Evolutionary conservation across 2,888 invertebrate genomes (phyloP), one percentile per base, ranked within the genome.

Genomic region (Lasioglossum villosulum): DNA sequence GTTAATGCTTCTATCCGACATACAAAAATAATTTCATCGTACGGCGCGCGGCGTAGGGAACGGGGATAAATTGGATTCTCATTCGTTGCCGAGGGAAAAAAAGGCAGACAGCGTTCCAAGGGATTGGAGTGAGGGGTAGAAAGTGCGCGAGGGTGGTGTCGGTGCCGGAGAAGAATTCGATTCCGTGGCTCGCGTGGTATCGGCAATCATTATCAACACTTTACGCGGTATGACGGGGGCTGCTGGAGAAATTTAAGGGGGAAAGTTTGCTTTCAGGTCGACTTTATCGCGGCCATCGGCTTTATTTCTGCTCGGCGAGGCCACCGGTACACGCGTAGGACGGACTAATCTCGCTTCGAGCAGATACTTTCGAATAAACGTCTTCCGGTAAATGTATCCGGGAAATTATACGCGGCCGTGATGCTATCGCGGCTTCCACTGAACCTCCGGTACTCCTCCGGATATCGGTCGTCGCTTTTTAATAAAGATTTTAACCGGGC

Each of bases 291-390:
- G 27, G 27, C 66, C 72, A 83, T 86, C 82, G 72, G 72, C 71
- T 83, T 82, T 83, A 80, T 86, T 83, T 75, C 68, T 73, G 66
- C 56, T 42, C 27, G 72, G 48, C 45, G 42, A 78, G 56, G 42
- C 42, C 74, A 37, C 66, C 52, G 59, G 74, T 80, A 63, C 75
- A 78, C 78, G 56, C 78, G 59, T 70, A 71, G 52, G 52, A 80
- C 34, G 86, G 78, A 75, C 80, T 86, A 87, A 86, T 87, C 87
- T 83, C 80, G 70, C 73, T 63, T 66, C 37, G 56, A 73, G 80
- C 78, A 66, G 80, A 83, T 86, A 83, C 83, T 81, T 81, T 78
- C 56, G 66, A 86, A 87, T 86, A 86, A 87, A 87, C 86, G 87
- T 86, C 76, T 75, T 42, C 63, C 80, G 74, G 83, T 71, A 86